Conservation (phyloP, 2,888 invertebrate genomes). For the Catonia carolina region DNA sequence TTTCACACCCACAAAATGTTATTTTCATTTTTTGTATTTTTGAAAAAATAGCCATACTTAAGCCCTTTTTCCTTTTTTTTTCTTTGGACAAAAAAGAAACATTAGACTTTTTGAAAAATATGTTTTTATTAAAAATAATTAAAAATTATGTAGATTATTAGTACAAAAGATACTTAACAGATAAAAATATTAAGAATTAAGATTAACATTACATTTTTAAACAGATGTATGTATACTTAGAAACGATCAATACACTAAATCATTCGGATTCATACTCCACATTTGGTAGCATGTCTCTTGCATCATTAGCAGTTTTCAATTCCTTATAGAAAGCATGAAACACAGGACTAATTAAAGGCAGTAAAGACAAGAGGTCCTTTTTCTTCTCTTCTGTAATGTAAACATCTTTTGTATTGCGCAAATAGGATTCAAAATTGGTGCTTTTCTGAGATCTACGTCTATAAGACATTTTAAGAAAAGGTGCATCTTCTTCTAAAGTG, state of each 20-base stretch:
- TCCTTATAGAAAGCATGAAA: constrained; percentile 1
- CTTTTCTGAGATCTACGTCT: not conserved
- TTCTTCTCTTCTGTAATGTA: not conserved
- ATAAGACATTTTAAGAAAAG: not conserved
- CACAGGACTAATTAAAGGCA: not conserved
- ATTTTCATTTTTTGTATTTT: not conserved
- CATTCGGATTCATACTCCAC: not conserved
- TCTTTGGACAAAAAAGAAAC: not conserved
- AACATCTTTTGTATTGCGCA: not conserved
- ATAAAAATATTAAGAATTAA: too few species aligned
- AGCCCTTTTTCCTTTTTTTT: not conserved
- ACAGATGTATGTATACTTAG: too few species aligned
- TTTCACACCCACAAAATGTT: not conserved
- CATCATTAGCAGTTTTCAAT: not conserved
- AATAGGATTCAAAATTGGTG: not conserved
- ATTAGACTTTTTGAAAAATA: not conserved
- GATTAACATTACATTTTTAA: too few species aligned
- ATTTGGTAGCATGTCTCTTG: not conserved
- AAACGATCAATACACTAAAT: not conserved
- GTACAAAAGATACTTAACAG: too few species aligned
- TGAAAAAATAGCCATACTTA: not conserved
- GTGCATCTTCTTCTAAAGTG: not conserved
- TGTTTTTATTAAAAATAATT: not conserved
- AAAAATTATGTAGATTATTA: not conserved
- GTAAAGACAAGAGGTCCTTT: not conserved